Conservation (phyloP, 1,140 invertebrate species). For the Drosophila virilis region DNA sequence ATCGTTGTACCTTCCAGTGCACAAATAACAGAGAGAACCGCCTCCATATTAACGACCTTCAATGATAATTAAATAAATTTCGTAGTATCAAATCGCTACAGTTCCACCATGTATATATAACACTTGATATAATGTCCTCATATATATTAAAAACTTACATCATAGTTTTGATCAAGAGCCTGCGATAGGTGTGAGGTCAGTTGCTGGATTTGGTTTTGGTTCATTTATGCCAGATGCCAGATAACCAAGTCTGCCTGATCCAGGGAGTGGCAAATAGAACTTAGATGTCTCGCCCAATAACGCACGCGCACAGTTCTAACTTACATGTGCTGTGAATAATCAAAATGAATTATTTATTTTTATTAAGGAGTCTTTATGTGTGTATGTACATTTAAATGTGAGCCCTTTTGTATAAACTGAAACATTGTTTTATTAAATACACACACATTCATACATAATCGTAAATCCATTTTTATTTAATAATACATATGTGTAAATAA, state of each 20-base stretch:
- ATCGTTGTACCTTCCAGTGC: slow-evolving; percentile 96
- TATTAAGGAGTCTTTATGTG: too few relatives aligned
- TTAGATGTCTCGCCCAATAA: slow-evolving; percentile 21
- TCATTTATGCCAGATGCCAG: slow-evolving; percentile 76
- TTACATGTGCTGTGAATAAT: slow-evolving; percentile 28
- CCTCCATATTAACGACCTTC: slow-evolving; percentile 97
- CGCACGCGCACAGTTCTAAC: slow-evolving; percentile 7
- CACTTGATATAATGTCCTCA: not conserved
- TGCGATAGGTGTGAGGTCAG: slow-evolving; percentile 88
- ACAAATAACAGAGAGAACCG: slow-evolving; percentile 95
- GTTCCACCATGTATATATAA: not conserved
- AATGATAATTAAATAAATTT: slow-evolving; percentile 4
- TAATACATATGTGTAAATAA: not conserved
- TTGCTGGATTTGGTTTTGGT: slow-evolving; percentile 84
- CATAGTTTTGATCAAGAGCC: slow-evolving; percentile 88
- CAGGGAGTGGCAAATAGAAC: slow-evolving; percentile 37
- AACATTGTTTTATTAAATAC: too few relatives aligned
- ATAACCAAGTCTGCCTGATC: slow-evolving; percentile 41
- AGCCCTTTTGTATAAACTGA: too few relatives aligned
- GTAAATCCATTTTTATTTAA: not conserved
- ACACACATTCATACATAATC: not conserved
- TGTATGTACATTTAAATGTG: too few relatives aligned
- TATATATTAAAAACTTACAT: slow-evolving; percentile 85
- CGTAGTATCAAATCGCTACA: not conserved
- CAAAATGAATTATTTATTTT: not conserved